phyloP scores from a whole-genome alignment of 2,113 vertebrate genomes.

The Rhinolophus ferrumequinum region DNA sequence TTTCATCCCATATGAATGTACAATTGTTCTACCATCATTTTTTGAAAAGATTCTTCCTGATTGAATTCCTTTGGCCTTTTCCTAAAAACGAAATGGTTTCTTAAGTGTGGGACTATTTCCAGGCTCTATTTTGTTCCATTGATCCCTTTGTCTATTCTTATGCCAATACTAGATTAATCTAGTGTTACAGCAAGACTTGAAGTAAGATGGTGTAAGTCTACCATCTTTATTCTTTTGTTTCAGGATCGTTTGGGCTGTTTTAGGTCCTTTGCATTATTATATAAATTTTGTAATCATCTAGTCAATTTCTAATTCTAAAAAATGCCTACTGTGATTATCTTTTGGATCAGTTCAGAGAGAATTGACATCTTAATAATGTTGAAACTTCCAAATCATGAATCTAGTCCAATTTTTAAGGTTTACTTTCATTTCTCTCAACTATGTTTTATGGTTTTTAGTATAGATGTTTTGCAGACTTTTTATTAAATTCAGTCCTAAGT shows the following conservation, averaged over 20 bases:
- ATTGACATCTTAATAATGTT: constrained; percentile 4
- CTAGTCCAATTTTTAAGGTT: not conserved
- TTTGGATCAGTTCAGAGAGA: not conserved
- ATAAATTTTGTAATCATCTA: not conserved
- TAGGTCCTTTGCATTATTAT: not conserved
- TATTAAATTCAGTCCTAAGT: not conserved
- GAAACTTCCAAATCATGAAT: not conserved
- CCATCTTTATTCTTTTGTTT: not conserved
- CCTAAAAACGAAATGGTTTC: not conserved
- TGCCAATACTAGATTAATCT: not conserved
- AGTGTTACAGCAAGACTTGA: not conserved
- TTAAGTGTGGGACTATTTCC: not conserved
- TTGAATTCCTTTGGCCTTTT: not conserved
- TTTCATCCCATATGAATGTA: not conserved
- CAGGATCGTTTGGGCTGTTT: not conserved
- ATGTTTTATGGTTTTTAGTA: not conserved
- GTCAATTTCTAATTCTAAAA: constrained; percentile 34
- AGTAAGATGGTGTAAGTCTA: not conserved
- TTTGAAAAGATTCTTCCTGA: not conserved
- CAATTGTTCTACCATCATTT: not conserved
- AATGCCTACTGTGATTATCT: not conserved
- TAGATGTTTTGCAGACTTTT: not conserved
- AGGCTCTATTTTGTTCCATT: not conserved
- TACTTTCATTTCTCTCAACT: not conserved
- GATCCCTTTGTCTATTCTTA: not conserved